phyloP scores from a whole-genome alignment of 2,113 vertebrate species.

The Parus major region DNA sequence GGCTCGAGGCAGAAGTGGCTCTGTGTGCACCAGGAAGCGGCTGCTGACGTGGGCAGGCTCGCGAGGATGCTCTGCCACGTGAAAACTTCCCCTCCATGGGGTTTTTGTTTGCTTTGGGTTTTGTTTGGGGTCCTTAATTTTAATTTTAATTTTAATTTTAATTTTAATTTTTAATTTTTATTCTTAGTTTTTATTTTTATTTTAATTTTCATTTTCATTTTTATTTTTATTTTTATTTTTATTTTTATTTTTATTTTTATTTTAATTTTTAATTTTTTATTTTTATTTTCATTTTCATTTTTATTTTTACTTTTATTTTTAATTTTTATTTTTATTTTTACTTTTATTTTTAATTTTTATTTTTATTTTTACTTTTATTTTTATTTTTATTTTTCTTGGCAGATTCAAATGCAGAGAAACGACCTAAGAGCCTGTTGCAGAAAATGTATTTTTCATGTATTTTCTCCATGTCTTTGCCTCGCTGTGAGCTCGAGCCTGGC shows the following conservation, averaged over 20 bases:
- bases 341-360: no score
- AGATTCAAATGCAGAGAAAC: neutral
- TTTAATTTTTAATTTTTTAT: no score
- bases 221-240: neutral
- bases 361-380: neutral
- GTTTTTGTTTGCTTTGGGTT: neutral
- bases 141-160: neutral
- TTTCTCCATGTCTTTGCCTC: neutral
- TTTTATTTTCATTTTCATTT: no score
- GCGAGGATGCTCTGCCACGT: neutral
- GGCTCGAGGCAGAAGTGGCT: conserved; percentile 18
- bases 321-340: neutral
- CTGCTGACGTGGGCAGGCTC: neutral
- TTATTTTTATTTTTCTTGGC: neutral
- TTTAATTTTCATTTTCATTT: neutral
- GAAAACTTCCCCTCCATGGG: neutral
- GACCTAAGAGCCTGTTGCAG: neutral
- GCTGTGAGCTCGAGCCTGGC: neutral
- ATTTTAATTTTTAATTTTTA: neutral
- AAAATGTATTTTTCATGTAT: neutral
- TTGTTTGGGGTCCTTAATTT: neutral
- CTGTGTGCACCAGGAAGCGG: neutral
- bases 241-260: no score
- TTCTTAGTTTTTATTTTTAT: no score
- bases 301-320: neutral